These are phyloP conservation scores for Otolemur garnettii DNA, from an alignment of 2,113 vertebrate genomes.

Conservation along the genomic window DNA sequence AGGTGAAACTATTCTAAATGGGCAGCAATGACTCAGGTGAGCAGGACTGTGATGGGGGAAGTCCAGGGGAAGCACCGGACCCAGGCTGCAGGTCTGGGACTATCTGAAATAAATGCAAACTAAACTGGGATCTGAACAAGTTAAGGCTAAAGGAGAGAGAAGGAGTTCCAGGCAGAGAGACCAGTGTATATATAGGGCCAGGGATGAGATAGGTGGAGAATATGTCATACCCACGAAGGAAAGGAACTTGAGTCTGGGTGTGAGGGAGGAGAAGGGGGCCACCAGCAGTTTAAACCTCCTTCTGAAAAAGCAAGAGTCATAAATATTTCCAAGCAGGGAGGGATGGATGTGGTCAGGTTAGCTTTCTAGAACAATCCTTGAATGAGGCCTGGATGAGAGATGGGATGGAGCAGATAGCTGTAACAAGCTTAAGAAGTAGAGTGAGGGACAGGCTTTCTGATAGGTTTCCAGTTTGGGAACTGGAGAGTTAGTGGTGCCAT, in stretches of 20 bases:
- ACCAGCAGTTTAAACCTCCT: neutral
- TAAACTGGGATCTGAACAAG: neutral
- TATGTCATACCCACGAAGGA: neutral
- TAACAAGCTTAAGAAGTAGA: constrained; percentile 5
- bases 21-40: neutral
- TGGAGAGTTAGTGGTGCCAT: neutral
- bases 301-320: neutral
- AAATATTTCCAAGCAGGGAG: neutral
- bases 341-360: neutral
- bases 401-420: neutral
- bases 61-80: neutral
- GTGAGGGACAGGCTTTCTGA: too few relatives aligned
- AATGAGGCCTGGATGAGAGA: neutral
- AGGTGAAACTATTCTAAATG: neutral
- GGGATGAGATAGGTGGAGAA: neutral
- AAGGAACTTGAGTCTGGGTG: neutral
- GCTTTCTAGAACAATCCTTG: constrained; percentile 42
- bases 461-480: neutral
- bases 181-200: neutral
- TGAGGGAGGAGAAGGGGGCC: neutral
- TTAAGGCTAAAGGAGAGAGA: neutral
- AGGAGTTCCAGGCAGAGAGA: neutral
- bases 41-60: neutral
- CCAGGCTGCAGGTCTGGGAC: neutral
- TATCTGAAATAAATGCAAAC: neutral